Conservation (phyloP, 2,888 invertebrate species). For the Aporophyla nigra region DNA sequence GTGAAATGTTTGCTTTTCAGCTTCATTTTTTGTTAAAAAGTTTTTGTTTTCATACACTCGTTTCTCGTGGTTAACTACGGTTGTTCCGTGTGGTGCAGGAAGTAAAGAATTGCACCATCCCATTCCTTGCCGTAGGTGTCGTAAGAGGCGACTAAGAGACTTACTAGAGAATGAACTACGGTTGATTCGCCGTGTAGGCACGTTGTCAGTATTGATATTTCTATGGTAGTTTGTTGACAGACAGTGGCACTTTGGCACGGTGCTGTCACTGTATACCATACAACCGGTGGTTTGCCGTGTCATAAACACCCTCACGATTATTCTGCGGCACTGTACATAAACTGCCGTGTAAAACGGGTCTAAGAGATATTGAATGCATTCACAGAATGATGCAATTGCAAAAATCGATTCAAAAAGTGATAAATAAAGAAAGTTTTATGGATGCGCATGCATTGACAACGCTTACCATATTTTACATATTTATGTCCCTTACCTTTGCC, state of each 20-base stretch:
- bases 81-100: too few relatives aligned
- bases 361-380: conserved; percentile 9
- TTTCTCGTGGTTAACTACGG: neutral
- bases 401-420: conserved; percentile 12
- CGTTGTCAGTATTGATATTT: neutral
- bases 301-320: neutral
- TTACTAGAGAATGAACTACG: too few relatives aligned
- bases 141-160: too few relatives aligned
- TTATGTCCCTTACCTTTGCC: neutral
- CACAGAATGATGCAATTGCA: conserved; percentile 3
- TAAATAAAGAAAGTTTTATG: too few relatives aligned
- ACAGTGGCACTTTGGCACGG: neutral
- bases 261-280: neutral
- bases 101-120: too few relatives aligned
- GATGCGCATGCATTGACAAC: neutral
- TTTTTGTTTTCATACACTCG: neutral
- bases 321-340: neutral
- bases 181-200: neutral
- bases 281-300: neutral
- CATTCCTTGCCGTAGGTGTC: too few relatives aligned
- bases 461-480: neutral
- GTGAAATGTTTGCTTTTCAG: too few relatives aligned
- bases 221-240: neutral
- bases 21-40: too few relatives aligned
- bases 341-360: neutral